These are phyloP conservation scores for Ophion costatus DNA, from an alignment of 2,888 invertebrate genomes.

Conservation along the genomic window DNA sequence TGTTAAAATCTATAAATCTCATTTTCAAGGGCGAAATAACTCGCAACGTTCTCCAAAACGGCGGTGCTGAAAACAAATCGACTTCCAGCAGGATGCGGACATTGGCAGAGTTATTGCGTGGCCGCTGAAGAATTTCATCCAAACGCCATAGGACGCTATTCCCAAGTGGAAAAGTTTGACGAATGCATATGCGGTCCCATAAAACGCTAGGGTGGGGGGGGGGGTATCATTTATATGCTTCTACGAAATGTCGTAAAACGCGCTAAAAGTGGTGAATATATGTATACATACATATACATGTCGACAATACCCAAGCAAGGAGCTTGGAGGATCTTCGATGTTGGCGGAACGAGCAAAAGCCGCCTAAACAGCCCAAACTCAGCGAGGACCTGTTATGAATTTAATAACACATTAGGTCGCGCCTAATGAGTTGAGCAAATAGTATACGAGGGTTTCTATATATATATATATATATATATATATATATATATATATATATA, in stretches of 20 bases:
- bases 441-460: constrained; percentile 45
- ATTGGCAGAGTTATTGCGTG: constrained; percentile 1
- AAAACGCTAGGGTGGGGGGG: constrained; percentile 14
- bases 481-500: constrained; percentile 11
- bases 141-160: neutral
- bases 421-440: constrained; percentile 74
- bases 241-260: constrained; percentile 62
- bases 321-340: constrained; percentile 22
- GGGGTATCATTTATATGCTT: constrained; percentile 16
- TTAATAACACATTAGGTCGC: constrained; percentile 74
- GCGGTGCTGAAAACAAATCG: too few relatives aligned
- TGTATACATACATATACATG: constrained; percentile 8
- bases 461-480: constrained; percentile 11
- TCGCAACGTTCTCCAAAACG: too few relatives aligned
- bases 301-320: neutral
- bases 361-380: constrained; percentile 47
- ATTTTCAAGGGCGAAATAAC: too few relatives aligned
- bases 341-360: constrained; percentile 16
- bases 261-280: constrained; percentile 42
- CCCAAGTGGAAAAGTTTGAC: constrained; percentile 4
- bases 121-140: constrained; percentile 9
- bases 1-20: too few relatives aligned
- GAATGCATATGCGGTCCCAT: constrained; percentile 39
- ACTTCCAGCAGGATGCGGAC: neutral
- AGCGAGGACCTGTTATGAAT: constrained; percentile 67